Base-by-base conservation (phyloP, 2,888 invertebrate species). In the Caenorhabditis sp. region DNA sequence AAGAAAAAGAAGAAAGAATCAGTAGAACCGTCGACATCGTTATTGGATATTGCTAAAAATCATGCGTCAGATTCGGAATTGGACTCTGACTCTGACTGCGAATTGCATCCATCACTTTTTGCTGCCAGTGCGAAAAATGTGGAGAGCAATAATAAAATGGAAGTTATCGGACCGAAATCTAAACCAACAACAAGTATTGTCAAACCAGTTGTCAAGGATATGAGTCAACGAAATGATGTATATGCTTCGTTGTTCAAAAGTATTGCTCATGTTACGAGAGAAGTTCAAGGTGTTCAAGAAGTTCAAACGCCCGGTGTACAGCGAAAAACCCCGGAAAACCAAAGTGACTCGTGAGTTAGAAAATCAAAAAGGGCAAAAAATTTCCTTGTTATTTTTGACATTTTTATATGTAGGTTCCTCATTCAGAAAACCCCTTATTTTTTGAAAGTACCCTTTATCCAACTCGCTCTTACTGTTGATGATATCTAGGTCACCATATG, bases 161-260 rank as follows among this genome's bases (percentile, higher is more conserved):
- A 3, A 23, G 10, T 60, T 0, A 65, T 68, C 27, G 72, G 72
- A 4, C 72, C 72, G 1, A 27, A 37, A 4, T 68, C 62, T 19
- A 72, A 72, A 27, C 72, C 72, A 5, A 27, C 54, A 1, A 53
- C 51, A 23, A 53, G 27, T 17, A 27, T 64, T 1, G 17, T 23
- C n/a, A n/a, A n/a, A n/a, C 24, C 51, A 12, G 43, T 37, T 57
- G 59, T 37, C 0, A 67, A 31, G 36, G 59, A 71, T 21, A 63
- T 71, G 43, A 50, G 55, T 53, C 64, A 84, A 73, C 68, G 78
- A 27, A 79, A 83, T 43, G 82, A 85, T 60, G 69, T 85, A 5
- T 86, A 86, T 67, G 83, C 84, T 0, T 72, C 79, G 5, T 71
- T 86, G 14, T 85, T 82, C 76, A 85, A 85, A 53, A 79, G 72